Evolutionary conservation across 92 coral and sea anemone species (phyloP), one percentile per base, ranked within the genome.

Genomic region (Phenganax marumi): DNA sequence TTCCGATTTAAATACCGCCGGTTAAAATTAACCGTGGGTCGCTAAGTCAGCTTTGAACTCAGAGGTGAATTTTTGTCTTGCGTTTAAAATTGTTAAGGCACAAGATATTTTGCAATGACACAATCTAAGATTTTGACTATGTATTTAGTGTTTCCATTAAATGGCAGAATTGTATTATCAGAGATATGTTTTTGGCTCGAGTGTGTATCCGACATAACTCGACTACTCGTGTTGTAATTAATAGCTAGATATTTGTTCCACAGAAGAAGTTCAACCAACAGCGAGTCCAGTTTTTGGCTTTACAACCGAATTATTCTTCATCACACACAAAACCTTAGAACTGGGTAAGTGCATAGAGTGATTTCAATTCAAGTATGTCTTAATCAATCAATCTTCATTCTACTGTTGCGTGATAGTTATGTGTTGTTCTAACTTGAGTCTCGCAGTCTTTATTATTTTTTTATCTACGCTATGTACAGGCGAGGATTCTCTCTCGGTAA

Each of bases 301-400:
- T 87, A 95, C 91, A 54, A 96, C 99, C 10, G 99, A 96, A 90
- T 86, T 90, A 52, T 96, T 96, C 60, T 96, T 96, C 80, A 87
- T 96, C 90, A 91, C 99, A 0, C 99, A 96, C 79, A 85, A 91
- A 22, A 92, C 97, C 65, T 84, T 96, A 53, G 90, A 89, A 25
- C 85, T 96, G 61, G 99, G 99, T 96, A 78, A 88, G 90, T 86
- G 12, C 58, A 11, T n/a, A 10, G 12, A 12, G 2, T 12, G 0
- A 39, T 52, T 18, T 22, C 25, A 22, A 25, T 16, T 47, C 76
- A 77, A 3, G 46, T 11, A 13, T 49, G 21, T 68, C 9, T 56
- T 56, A 21, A 56, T 21, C 17, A 56, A 0, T 0, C 17, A 56
- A 56, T 0, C 5, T 0, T 10, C 19, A 11, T 10, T 58, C 6